Base-by-base conservation (phyloP, 2,113 vertebrate genomes). In the Dicerorhinus sumatrensis region DNA sequence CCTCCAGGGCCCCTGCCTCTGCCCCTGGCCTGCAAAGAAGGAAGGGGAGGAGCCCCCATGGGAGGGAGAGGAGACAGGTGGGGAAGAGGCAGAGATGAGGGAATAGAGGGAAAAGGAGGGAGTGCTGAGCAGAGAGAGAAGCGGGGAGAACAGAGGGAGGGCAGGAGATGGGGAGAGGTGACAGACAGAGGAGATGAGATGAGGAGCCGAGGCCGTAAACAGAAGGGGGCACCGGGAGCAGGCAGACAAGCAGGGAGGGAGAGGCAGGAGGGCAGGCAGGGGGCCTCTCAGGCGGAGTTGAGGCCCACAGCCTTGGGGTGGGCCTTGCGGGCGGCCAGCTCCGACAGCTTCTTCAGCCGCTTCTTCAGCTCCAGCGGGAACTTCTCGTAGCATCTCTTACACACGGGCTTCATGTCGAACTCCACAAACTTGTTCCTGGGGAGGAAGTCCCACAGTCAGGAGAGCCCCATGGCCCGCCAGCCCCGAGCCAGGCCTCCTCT, bases 341-440 rank as follows among this genome's bases (percentile, higher is more conserved):
- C 99, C 0, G 99, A 99, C 95, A 99, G 98, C 95, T 99, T 99
- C 99, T 99, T 99, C 95, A 99, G 99, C 72, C 99, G 99, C 98
- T 99, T 99, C 99, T 99, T 99, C 94, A 99, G 99, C 98, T 99
- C 99, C 98, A 99, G 98, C 1, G 99, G 99, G 98, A 99, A 99
- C 95, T 99, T 99, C 98, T 99, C 99, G 1, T 99, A 99, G 98
- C 99, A 99, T 94, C 99, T 99, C 99, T 99, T 99, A 98, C 99
- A 99, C 91, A 99, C 99, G 0, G 99, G 99, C 98, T 99, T 99
- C 99, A 99, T 99, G 98, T 99, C 99, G 93, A 99, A 99, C 98
- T 99, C 99, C 98, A 99, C 99, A 99, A 99, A 99, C 98, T 99
- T 99, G 99, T 99, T 99, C 99, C 99, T 99, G 98, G 82, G 97